Conservation (phyloP, 2,797 vertebrate species). For the Dipus sagitta region DNA sequence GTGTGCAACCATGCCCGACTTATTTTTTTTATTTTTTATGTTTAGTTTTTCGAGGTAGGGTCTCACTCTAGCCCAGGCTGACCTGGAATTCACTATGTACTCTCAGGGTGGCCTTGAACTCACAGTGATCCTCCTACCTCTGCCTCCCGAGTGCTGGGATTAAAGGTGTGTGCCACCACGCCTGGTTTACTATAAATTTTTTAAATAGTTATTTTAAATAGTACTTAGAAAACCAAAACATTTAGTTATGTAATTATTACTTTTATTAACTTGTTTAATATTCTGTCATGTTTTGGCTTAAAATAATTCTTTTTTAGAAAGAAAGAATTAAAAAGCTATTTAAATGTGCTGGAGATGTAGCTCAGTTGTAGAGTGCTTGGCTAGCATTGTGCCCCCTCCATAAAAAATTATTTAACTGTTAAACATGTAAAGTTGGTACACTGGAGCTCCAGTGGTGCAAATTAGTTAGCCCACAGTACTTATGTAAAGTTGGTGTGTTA, state of each 20-base stretch:
- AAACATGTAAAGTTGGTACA: too few species aligned
- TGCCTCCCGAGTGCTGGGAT: too few species aligned
- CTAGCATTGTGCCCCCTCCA: not conserved
- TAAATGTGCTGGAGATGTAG: not conserved
- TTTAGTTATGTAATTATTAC: slow-evolving; percentile 52
- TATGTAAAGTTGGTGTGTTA: not conserved
- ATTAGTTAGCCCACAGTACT: too few species aligned
- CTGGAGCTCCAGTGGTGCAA: too few species aligned
- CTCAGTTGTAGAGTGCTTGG: not conserved
- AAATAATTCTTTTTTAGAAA: slow-evolving; percentile 51
- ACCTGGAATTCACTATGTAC: too few species aligned
- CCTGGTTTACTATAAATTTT: not conserved
- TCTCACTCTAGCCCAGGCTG: too few species aligned
- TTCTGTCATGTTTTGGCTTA: slow-evolving; percentile 54
- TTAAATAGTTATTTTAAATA: not conserved
- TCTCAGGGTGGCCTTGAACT: too few species aligned
- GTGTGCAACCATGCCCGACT: too few species aligned
- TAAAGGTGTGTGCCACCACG: too few species aligned
- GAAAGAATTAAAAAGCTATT: not conserved
- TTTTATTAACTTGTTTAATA: slow-evolving; percentile 35
- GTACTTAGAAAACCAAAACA: not conserved
- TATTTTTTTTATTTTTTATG: too few species aligned
- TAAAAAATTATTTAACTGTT: not conserved
- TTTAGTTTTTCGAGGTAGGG: too few species aligned
- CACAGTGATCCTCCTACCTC: too few species aligned